A percentile compares a stretch with the other conserved stretches of the same genome.
These are phyloP conservation scores for Dinomys branickii DNA, from an alignment of 2,113 vertebrate species.

Conservation along the genomic window DNA sequence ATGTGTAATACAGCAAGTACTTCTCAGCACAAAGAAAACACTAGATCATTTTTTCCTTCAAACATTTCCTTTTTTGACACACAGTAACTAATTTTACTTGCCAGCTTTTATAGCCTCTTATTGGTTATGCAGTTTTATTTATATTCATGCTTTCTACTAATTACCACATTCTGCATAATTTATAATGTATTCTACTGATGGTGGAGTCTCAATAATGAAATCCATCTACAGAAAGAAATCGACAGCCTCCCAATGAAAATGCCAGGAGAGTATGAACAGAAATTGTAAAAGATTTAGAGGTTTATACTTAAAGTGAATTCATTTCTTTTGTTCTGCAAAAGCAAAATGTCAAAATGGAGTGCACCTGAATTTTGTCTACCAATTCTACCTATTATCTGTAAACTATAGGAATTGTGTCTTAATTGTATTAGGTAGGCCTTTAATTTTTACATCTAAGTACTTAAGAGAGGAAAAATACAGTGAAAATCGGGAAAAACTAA, in stretches of 20 bases:
- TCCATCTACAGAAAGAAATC: constrained; percentile 70
- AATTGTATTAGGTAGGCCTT: neutral
- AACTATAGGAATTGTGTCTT: neutral
- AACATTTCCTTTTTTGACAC: constrained; percentile 67
- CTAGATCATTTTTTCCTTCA: constrained; percentile 50
- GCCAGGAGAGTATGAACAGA: constrained; percentile 48
- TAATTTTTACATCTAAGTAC: neutral
- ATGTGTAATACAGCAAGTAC: constrained; percentile 36
- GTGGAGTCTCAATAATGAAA: constrained; percentile 78
- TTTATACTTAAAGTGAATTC: constrained; percentile 50
- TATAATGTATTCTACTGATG: constrained; percentile 73
- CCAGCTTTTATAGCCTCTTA: constrained; percentile 81
- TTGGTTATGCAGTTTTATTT: constrained; percentile 79
- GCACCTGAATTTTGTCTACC: neutral
- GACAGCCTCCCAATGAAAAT: constrained; percentile 60
- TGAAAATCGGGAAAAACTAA: neutral
- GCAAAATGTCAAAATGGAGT: neutral
- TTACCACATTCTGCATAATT: constrained; percentile 81
- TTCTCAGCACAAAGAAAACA: constrained; percentile 38
- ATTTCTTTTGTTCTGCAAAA: constrained; percentile 53
- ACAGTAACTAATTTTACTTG: constrained; percentile 79
- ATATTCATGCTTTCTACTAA: constrained; percentile 77
- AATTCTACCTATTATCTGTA: neutral
- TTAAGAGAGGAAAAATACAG: neutral
- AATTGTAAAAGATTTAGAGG: constrained; percentile 60